Evolutionary conservation across 2,888 invertebrate species (phyloP), one percentile per base, ranked within the genome.

Genomic region (Eilema depressum): DNA sequence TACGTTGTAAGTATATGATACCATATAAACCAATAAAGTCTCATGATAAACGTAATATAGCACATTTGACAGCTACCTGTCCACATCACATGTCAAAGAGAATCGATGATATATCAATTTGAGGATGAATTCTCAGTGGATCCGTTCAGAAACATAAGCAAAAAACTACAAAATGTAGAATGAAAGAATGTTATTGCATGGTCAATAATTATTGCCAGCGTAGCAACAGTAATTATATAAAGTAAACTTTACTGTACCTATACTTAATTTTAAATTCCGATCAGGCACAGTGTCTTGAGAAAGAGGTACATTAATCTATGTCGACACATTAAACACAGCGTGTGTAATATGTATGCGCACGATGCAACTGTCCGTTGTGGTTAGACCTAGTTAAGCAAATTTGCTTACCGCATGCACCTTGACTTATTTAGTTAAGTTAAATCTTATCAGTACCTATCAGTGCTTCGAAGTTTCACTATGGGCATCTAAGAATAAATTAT

Each of bases 281-380:
- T 70, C 70, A 66, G 61, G 37, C 25, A 14, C 25, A 25, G 2
- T 33, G 56, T n/a, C 63, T 63, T 69, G 59, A 33, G 60, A 56
- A 65, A 65, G 65, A 65, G 53, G 47, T 62, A 65, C 53, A 59
- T 30, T 69, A 69, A 69, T 69, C 33, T 33, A 56, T 70, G 70
- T 66, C 37, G 70, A 65, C 65, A 61, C 70, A 66, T 70, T 65
- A 61, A 56, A 61, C 61, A 66, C 33, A 33, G 61, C n/a, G 53
- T n/a, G 25, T 37, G 33, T 70, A 56, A 62, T 70, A 66, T 66
- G 65, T 61, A 70, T 70, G 70, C 70, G 61, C 53, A 69, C 47
- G 61, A 28, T 65, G 62, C 65, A 25, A 30, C 30, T 26, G 69
- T 61, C 65, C 65, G 41, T 59, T 66, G 61, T 14, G 47, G 69